Evolutionary conservation across 2,113 vertebrate species (phyloP).

Genomic region (Pseudonaja textilis): DNA sequence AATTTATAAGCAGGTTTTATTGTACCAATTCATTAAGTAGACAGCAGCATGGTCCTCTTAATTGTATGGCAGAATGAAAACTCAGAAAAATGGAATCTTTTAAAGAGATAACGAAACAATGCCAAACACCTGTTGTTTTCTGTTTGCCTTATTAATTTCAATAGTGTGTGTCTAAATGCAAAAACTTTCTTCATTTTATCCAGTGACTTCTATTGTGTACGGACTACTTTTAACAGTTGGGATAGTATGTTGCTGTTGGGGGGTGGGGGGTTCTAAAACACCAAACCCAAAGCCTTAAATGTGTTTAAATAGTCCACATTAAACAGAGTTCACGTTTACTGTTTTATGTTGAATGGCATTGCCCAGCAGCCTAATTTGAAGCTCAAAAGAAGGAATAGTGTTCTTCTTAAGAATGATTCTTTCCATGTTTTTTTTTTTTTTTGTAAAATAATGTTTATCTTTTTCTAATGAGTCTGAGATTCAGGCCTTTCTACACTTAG

Average conservation of each 20-base stretch:
- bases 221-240: slow-evolving; percentile 41
- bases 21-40: slow-evolving; percentile 37
- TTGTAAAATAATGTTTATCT: slow-evolving; percentile 1
- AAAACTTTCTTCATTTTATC: background rate
- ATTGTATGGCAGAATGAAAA: background rate
- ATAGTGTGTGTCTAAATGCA: slow-evolving; percentile 33
- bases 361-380: slow-evolving; percentile 19
- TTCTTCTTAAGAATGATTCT: slow-evolving; percentile 7
- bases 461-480: background rate
- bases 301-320: slow-evolving; percentile 43
- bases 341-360: slow-evolving; percentile 5
- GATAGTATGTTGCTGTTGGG: background rate
- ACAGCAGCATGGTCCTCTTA: background rate
- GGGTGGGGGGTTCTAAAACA: background rate
- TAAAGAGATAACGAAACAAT: background rate
- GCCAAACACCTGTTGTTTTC: background rate
- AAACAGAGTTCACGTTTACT: slow-evolving; percentile 42
- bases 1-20: fast-evolving
- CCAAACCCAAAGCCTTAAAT: slow-evolving; percentile 43
- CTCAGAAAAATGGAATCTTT: background rate
- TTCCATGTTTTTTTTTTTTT: slow-evolving; percentile 34
- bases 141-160: background rate
- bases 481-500: slow-evolving; percentile 6
- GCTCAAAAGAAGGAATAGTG: slow-evolving; percentile 21
- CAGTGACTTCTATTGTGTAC: slow-evolving; percentile 29